These are phyloP conservation scores for Riparia riparia DNA, from an alignment of 2,113 vertebrate genomes.

Conservation along the genomic window DNA sequence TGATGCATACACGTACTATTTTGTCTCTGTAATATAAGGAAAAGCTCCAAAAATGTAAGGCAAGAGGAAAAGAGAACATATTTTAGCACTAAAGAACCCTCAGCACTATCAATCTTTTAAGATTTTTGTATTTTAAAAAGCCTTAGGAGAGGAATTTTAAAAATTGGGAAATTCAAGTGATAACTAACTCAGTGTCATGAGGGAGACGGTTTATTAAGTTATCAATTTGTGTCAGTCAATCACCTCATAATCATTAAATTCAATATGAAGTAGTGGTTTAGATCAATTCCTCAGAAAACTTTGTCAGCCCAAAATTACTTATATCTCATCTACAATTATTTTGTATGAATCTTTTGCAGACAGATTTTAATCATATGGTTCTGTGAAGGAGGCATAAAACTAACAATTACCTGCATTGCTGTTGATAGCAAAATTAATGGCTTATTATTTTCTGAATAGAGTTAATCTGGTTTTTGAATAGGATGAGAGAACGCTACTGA, in stretches of 20 bases:
- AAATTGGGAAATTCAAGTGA: background rate
- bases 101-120: background rate
- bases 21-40: background rate
- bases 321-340: background rate
- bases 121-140: background rate
- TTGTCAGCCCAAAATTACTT: background rate
- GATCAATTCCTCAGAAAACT: background rate
- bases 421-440: slow-evolving; percentile 29
- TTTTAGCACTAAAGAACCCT: background rate
- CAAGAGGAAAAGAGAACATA: background rate
- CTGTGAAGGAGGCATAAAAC: background rate
- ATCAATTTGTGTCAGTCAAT: background rate
- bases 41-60: background rate
- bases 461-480: background rate
- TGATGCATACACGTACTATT: background rate
- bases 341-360: background rate
- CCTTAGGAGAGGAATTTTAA: background rate
- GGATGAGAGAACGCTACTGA: background rate
- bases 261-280: background rate
- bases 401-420: slow-evolving; percentile 27
- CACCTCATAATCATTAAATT: background rate
- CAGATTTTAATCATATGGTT: slow-evolving; percentile 30
- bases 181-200: background rate
- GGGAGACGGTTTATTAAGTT: background rate
- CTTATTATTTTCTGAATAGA: slow-evolving; percentile 7